A percentile compares a stretch with the other conserved stretches of the same genome.
phyloP scores from a whole-genome alignment of 2,888 invertebrate genomes.

The Villa cingulata region DNA sequence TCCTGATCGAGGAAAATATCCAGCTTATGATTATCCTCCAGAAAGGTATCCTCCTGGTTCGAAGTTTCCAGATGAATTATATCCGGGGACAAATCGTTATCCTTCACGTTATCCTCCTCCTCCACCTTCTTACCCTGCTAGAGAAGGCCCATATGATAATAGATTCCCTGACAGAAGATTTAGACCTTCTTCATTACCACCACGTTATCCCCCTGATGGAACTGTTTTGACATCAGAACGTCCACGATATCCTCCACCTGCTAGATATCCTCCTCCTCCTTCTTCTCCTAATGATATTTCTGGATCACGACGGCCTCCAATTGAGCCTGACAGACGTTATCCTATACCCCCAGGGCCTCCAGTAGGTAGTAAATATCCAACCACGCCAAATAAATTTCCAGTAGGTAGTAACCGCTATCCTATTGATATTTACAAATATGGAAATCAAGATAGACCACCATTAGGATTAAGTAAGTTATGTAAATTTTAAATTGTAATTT shows the following conservation, averaged over 20 bases:
- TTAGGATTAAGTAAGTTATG: conserved; percentile 34
- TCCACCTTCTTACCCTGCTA: conserved; percentile 20
- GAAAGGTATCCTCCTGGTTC: conserved; percentile 20
- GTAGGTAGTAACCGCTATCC: conserved; percentile 39
- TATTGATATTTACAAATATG: conserved; percentile 35
- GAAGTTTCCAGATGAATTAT: conserved; percentile 28
- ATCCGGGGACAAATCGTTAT: conserved; percentile 16
- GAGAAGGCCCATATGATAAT: conserved; percentile 28
- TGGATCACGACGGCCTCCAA: conserved; percentile 25
- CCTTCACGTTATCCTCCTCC: conserved; percentile 27
- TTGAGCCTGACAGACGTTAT: conserved; percentile 40
- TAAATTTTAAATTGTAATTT: not conserved
- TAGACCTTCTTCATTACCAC: conserved; percentile 31
- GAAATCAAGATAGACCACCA: conserved; percentile 40
- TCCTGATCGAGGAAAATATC: conserved; percentile 22
- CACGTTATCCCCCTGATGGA: conserved; percentile 20
- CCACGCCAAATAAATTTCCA: conserved; percentile 41
- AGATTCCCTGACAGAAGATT: conserved; percentile 36
- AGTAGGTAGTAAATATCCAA: conserved; percentile 38
- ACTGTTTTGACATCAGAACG: conserved; percentile 18
- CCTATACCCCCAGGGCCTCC: conserved; percentile 36
- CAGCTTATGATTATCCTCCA: conserved; percentile 10
- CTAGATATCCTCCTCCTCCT: conserved; percentile 23
- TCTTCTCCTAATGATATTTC: conserved; percentile 20
- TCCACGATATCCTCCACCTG: conserved; percentile 23